A percentile compares a stretch with the other conserved stretches of the same genome.
phyloP scores from a whole-genome alignment of 37 sponge, comb jelly and placozoan species.

The Eunapius fragilis region DNA sequence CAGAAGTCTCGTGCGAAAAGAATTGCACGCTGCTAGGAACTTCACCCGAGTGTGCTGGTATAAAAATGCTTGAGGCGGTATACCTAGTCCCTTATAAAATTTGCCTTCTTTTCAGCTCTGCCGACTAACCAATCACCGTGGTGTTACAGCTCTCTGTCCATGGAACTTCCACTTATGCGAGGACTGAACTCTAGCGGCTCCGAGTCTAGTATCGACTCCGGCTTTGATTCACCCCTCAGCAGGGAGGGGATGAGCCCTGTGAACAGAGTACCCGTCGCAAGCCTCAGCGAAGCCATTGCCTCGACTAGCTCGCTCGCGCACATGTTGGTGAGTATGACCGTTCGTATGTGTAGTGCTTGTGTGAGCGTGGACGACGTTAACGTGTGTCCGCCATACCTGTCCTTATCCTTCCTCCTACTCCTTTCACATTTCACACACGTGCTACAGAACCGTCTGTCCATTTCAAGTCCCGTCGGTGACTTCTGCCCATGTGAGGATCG shows the following conservation, averaged over 20 bases:
- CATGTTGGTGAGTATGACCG: conserved; percentile 18
- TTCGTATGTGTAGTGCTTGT: conserved; percentile 11
- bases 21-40: not conserved
- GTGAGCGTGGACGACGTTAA: not conserved
- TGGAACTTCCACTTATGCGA: conserved; percentile 52
- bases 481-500: not conserved
- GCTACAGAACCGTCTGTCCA: conserved; percentile 3
- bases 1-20: not conserved
- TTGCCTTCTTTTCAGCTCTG: conserved; percentile 1
- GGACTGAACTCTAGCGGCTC: conserved; percentile 32
- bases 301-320: conserved; percentile 11
- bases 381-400: not conserved
- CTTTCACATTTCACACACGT: not conserved
- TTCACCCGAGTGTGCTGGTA: not conserved
- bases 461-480: conserved; percentile 6
- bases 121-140: conserved; percentile 48
- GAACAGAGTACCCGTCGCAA: conserved; percentile 1
- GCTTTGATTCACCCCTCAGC: conserved; percentile 36
- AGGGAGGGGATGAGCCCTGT: not conserved
- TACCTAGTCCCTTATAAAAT: too few relatives aligned
- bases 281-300: not conserved
- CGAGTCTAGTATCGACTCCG: conserved; percentile 59
- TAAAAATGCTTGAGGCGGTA: not conserved
- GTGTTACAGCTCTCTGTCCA: conserved; percentile 40
- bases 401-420: too few relatives aligned